Conservation (phyloP, 2,797 vertebrate genomes). For the Enteromius anoplus region DNA sequence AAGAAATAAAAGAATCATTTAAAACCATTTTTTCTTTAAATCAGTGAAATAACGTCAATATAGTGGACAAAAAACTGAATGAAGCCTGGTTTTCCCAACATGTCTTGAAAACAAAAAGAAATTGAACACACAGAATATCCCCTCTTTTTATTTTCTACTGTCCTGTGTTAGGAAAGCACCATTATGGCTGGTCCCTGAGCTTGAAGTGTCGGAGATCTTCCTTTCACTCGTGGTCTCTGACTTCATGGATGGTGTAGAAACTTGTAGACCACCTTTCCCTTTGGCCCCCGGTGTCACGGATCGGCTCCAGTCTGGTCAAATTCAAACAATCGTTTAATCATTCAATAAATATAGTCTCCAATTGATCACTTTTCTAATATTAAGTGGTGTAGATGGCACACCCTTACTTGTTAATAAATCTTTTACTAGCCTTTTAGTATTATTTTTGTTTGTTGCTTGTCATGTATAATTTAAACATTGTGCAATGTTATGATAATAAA, state of each 20-base stretch:
- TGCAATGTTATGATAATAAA: neutral
- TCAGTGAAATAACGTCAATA: neutral
- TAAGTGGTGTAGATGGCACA: neutral
- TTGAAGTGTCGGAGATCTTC: constrained; percentile 69
- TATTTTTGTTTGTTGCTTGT: neutral
- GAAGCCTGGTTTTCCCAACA: neutral
- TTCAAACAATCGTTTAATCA: neutral
- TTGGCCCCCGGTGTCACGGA: constrained; percentile 60
- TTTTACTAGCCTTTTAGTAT: neutral
- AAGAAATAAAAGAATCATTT: neutral
- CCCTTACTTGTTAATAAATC: neutral
- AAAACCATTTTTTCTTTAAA: neutral
- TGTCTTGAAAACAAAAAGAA: neutral
- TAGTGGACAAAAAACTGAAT: neutral
- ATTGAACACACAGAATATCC: neutral
- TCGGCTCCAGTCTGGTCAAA: constrained; percentile 78
- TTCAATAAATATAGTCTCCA: neutral
- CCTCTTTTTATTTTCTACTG: neutral
- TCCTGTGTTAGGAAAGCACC: constrained; percentile 2
- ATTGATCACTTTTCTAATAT: neutral
- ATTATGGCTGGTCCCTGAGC: constrained; percentile 6
- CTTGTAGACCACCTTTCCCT: constrained; percentile 63
- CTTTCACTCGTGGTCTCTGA: constrained; percentile 71
- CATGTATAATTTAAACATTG: neutral
- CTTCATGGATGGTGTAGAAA: constrained; percentile 65